Evolutionary conservation across 1,140 invertebrate species (phyloP).

Genomic region (Saxidomus purpurata): DNA sequence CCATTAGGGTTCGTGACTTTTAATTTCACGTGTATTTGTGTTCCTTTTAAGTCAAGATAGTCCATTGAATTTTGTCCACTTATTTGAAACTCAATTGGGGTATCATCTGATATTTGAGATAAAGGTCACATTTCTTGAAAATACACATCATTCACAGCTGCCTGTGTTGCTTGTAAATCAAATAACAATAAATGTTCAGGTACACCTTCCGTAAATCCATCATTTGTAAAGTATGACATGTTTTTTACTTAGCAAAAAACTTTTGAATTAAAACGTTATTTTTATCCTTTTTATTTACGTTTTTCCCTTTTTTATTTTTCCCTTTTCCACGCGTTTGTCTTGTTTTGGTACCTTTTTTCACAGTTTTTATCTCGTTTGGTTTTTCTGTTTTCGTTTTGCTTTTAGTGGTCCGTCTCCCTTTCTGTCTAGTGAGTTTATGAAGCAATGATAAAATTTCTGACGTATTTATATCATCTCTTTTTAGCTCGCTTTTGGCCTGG

Average conservation of each 20-base stretch:
- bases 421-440: background rate
- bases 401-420: background rate
- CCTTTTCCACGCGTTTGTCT: background rate
- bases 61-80: slow-evolving; percentile 71
- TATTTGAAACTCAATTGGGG: slow-evolving; percentile 64
- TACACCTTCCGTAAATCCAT: slow-evolving; percentile 64
- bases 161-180: slow-evolving; percentile 67
- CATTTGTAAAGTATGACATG: slow-evolving; percentile 44
- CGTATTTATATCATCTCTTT: slow-evolving; percentile 27
- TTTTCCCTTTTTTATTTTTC: background rate
- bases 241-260: slow-evolving; percentile 40
- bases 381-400: background rate
- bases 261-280: background rate
- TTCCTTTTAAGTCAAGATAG: slow-evolving; percentile 65
- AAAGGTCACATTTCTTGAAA: slow-evolving; percentile 67
- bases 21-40: slow-evolving; percentile 61
- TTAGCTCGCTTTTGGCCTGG: slow-evolving; percentile 54
- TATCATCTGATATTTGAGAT: slow-evolving; percentile 61
- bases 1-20: slow-evolving; percentile 62
- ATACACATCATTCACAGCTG: slow-evolving; percentile 45
- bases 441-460: slow-evolving; percentile 13
- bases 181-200: slow-evolving; percentile 62
- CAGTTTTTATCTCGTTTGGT: background rate
- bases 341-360: background rate
- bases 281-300: background rate